Evolutionary conservation across 1,140 invertebrate species (phyloP).

Genomic region (Drosophila murphyi): DNA sequence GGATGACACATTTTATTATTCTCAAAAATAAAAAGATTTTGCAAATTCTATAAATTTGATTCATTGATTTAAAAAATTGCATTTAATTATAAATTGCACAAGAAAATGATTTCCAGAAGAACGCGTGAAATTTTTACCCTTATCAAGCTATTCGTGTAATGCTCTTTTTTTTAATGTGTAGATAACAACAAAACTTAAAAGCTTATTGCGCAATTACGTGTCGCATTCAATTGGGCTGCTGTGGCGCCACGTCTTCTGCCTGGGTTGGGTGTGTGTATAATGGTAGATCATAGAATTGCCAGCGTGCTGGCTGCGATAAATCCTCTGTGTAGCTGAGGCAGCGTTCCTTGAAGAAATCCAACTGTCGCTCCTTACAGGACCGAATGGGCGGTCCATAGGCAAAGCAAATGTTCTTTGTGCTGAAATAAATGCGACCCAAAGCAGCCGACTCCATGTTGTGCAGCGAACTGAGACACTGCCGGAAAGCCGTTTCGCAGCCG

Average conservation of each 20-base stretch:
- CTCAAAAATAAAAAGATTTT: too few species aligned
- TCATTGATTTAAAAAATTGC: too few species aligned
- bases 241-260: constrained; percentile 18
- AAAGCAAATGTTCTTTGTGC: constrained; percentile 88
- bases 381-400: constrained; percentile 87
- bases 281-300: constrained; percentile 87
- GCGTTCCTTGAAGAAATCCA: constrained; percentile 70
- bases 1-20: too few species aligned
- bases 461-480: constrained; percentile 87
- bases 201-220: constrained; percentile 41
- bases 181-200: neutral
- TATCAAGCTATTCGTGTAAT: too few species aligned
- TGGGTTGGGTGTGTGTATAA: constrained; percentile 74
- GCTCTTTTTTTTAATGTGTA: neutral
- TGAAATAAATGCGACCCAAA: constrained; percentile 90
- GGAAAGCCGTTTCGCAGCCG: constrained; percentile 88
- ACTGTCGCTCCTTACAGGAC: constrained; percentile 85
- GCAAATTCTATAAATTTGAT: too few species aligned
- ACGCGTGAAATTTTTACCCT: too few species aligned
- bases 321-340: constrained; percentile 86
- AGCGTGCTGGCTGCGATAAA: constrained; percentile 81
- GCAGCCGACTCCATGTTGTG: constrained; percentile 84
- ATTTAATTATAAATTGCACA: too few species aligned
- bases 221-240: constrained; percentile 18
- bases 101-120: too few species aligned